Conservation (phyloP, 1,140 invertebrate species). For the Ylistrum balloti region DNA sequence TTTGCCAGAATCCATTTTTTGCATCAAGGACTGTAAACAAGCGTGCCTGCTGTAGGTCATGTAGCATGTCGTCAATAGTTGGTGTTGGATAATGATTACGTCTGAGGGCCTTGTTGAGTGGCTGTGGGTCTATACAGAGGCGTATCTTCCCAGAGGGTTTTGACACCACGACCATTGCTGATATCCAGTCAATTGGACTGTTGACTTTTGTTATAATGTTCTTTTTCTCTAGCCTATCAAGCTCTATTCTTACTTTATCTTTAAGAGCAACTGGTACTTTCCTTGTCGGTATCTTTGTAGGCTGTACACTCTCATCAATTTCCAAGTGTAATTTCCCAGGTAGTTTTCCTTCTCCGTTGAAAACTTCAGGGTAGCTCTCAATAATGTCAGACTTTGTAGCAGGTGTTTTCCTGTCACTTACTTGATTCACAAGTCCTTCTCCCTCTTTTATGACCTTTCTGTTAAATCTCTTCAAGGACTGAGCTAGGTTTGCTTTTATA, state of each 20-base stretch:
- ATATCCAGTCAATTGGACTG: conserved; percentile 73
- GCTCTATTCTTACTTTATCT: conserved; percentile 48
- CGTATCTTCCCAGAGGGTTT: conserved; percentile 62
- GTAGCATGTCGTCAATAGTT: conserved; percentile 69
- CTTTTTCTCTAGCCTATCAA: conserved; percentile 59
- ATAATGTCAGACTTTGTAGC: neutral
- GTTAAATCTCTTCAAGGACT: neutral
- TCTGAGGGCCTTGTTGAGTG: conserved; percentile 74
- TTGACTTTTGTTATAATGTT: conserved; percentile 74
- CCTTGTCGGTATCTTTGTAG: conserved; percentile 43
- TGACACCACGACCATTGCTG: conserved; percentile 62
- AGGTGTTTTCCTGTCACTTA: neutral
- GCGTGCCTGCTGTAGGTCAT: conserved; percentile 50
- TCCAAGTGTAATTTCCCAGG: conserved; percentile 51
- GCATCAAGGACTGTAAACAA: conserved; percentile 64
- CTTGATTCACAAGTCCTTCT: neutral
- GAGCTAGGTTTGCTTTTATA: no score
- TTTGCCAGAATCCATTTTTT: conserved; percentile 74
- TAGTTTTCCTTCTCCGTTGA: conserved; percentile 46
- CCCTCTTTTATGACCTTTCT: neutral
- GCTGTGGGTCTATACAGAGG: conserved; percentile 57
- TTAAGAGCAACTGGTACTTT: conserved; percentile 56
- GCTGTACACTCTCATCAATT: conserved; percentile 41
- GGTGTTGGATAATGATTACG: conserved; percentile 60
- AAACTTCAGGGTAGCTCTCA: conserved; percentile 45